Conservation (phyloP, 2,113 vertebrate species). For the Neogale vison region DNA sequence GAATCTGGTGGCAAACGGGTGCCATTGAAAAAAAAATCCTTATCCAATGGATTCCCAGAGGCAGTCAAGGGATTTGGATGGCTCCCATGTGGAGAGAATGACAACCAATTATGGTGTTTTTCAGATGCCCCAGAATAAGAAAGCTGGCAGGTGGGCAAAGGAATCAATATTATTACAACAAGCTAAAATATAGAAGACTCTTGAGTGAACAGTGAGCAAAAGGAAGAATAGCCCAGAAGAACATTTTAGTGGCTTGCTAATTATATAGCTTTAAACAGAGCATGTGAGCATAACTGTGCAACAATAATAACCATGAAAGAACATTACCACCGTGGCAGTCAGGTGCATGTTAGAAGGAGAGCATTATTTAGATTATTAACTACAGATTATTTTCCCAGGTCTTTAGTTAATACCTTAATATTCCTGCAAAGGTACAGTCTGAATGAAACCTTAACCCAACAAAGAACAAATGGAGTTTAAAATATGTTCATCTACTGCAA, state of each 20-base stretch:
- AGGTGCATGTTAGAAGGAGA: conserved; percentile 4
- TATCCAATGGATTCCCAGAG: conserved; percentile 27
- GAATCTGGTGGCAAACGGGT: conserved; percentile 6
- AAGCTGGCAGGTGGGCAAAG: conserved; percentile 46
- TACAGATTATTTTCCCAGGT: conserved; percentile 4
- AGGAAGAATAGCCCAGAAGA: conserved; percentile 51
- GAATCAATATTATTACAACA: conserved; percentile 62
- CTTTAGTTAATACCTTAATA: conserved; percentile 62
- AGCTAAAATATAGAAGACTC: background rate
- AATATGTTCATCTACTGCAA: conserved; percentile 19
- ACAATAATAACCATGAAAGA: conserved; percentile 26
- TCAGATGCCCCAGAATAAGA: conserved; percentile 42
- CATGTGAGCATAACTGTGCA: background rate
- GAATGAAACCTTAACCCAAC: conserved; percentile 34
- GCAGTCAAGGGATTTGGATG: conserved; percentile 24
- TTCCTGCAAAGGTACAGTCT: background rate
- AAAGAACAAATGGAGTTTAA: conserved; percentile 42
- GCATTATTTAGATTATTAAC: conserved; percentile 53
- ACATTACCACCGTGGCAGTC: background rate
- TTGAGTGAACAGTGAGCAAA: conserved; percentile 37
- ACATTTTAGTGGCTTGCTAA: conserved; percentile 48
- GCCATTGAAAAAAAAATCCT: conserved; percentile 42
- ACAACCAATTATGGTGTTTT: conserved; percentile 63
- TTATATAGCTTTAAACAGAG: conserved; percentile 58
- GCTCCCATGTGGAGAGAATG: conserved; percentile 55